Conservation (phyloP, 2,113 vertebrate species). For the Ptilonorhynchus violaceus region DNA sequence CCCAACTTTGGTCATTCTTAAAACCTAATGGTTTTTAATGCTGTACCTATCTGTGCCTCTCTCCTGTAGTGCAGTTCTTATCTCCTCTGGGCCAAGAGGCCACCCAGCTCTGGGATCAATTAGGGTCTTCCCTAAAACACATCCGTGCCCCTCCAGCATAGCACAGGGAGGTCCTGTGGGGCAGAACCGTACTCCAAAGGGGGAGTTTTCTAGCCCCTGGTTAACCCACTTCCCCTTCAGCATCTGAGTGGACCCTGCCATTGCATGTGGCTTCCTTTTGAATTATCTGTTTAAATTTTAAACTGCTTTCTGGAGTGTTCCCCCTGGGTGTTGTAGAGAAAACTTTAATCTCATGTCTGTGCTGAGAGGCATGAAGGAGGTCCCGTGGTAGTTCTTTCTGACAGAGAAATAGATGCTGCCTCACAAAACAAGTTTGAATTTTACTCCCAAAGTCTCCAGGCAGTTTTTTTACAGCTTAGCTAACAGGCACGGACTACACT, state of each 20-base stretch:
- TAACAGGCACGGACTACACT: not conserved
- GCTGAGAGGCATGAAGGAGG: slow-evolving; percentile 7
- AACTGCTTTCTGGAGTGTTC: not conserved
- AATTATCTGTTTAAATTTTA: slow-evolving; percentile 47
- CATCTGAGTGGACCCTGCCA: not conserved
- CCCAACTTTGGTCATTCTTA: not conserved
- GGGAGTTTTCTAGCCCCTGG: not conserved
- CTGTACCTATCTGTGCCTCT: not conserved
- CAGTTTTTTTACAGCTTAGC: not conserved
- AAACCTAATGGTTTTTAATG: not conserved
- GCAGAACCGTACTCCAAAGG: not conserved
- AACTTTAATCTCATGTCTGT: slow-evolving; percentile 47
- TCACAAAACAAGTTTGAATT: slow-evolving; percentile 45
- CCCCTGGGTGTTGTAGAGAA: not conserved
- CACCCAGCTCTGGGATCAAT: not conserved
- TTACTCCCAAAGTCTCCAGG: slow-evolving; percentile 25
- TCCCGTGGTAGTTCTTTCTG: not conserved
- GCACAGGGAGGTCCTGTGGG: not conserved
- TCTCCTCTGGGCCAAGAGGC: not conserved
- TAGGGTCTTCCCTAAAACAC: not conserved
- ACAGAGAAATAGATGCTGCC: slow-evolving; percentile 36
- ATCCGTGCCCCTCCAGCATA: not conserved
- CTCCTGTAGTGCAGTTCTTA: not conserved
- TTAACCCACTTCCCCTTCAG: not conserved
- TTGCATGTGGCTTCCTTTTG: not conserved